These are phyloP conservation scores for Ashinkailepas kermadecensis DNA, from an alignment of 2,888 invertebrate species.

Conservation along the genomic window DNA sequence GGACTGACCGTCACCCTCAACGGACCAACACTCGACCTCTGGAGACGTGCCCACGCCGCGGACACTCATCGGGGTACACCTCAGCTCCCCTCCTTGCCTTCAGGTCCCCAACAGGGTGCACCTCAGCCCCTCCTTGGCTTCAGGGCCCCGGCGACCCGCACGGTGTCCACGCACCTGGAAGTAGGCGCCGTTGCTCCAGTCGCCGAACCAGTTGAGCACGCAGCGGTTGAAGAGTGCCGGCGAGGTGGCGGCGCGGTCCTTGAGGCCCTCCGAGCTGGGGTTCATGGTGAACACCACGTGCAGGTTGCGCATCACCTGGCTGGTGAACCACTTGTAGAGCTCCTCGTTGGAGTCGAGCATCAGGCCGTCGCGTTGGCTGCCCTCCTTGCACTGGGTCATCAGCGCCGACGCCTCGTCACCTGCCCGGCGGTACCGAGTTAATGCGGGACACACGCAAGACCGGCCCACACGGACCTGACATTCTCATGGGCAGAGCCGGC, in stretches of 20 bases:
- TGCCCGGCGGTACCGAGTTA: slow-evolving; percentile 36
- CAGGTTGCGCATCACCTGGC: slow-evolving; percentile 90
- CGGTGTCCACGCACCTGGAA: slow-evolving; percentile 58
- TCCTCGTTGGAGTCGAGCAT: slow-evolving; percentile 99
- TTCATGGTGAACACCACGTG: slow-evolving; percentile 99
- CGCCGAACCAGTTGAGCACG: slow-evolving; percentile 99
- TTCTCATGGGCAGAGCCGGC: too few species aligned
- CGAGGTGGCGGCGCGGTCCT: slow-evolving; percentile 97
- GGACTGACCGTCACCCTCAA: too few species aligned
- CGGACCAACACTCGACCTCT: too few species aligned
- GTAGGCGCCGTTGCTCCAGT: slow-evolving; percentile 94
- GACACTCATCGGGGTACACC: too few species aligned
- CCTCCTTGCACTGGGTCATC: slow-evolving; percentile 99
- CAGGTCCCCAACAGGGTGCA: too few species aligned
- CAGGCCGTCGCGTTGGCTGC: slow-evolving; percentile 92
- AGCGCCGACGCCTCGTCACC: slow-evolving; percentile 96
- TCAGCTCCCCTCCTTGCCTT: too few species aligned
- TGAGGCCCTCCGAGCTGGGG: slow-evolving; percentile 94
- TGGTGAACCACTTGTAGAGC: slow-evolving; percentile 99
- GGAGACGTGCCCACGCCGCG: too few species aligned
- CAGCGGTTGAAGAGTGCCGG: slow-evolving; percentile 98
- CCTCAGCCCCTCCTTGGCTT: too few species aligned
- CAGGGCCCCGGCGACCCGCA: too few species aligned
- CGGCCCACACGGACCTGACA: too few species aligned
- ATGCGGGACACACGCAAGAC: too few species aligned